Conservation (phyloP, 2,888 invertebrate genomes). For the Oasisia sp. region DNA sequence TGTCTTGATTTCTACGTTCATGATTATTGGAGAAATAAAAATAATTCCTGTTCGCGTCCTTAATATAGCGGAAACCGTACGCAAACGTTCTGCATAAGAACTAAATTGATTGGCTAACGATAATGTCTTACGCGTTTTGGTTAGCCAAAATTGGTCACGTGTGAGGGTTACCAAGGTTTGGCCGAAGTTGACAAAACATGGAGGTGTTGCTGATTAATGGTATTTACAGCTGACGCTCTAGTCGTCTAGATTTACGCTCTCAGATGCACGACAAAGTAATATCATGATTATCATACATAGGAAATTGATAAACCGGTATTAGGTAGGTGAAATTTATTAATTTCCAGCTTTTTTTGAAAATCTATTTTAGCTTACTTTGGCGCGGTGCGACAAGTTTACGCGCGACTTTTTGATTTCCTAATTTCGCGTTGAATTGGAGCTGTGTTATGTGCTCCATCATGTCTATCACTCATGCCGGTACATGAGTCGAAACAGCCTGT, state of each 20-base stretch:
- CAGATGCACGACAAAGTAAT: neutral
- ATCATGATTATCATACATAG: neutral
- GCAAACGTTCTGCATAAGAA: neutral
- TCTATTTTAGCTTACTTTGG: neutral
- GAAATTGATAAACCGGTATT: constrained; percentile 13
- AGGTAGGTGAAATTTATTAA: neutral
- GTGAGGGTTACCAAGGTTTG: neutral
- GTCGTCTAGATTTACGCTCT: neutral
- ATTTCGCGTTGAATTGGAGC: too few species aligned
- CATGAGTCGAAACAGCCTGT: too few species aligned
- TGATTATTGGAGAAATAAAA: neutral
- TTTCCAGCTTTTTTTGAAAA: neutral
- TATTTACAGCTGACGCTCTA: neutral
- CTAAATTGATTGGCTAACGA: neutral
- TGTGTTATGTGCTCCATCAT: too few species aligned
- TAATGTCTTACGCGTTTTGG: neutral
- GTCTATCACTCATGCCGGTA: too few species aligned
- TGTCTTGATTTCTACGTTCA: neutral
- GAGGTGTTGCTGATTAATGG: neutral
- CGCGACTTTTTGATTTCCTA: neutral
- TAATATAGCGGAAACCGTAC: neutral
- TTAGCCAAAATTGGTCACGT: neutral
- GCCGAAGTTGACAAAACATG: constrained; percentile 8
- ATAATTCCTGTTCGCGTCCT: neutral
- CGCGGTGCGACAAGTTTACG: neutral